These are phyloP conservation scores for Leucoraja ocellata DNA, from an alignment of 2,797 vertebrate genomes.

Conservation along the genomic window DNA sequence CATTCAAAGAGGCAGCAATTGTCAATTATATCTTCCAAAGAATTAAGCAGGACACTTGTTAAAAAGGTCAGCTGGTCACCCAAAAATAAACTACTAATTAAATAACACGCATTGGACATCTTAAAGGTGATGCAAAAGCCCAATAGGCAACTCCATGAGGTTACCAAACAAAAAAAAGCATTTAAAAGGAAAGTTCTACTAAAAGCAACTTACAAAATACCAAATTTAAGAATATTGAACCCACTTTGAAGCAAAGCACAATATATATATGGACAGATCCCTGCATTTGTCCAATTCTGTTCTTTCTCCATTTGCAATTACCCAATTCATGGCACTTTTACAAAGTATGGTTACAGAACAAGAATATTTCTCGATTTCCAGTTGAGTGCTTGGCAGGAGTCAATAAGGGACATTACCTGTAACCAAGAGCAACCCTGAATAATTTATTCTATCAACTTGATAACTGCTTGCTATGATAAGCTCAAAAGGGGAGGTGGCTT, in stretches of 20 bases:
- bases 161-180: not conserved
- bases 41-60: constrained; percentile 40
- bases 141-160: not conserved
- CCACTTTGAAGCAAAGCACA: not conserved
- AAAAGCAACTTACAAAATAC: not conserved
- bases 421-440: too few relatives aligned
- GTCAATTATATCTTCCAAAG: constrained; percentile 42
- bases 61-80: constrained; percentile 44
- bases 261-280: too few relatives aligned
- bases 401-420: too few relatives aligned
- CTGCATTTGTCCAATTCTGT: too few relatives aligned
- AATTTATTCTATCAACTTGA: too few relatives aligned
- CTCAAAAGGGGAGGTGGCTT: too few relatives aligned
- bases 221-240: not conserved
- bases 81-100: constrained; percentile 49
- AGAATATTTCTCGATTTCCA: too few relatives aligned
- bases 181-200: not conserved
- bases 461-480: too few relatives aligned
- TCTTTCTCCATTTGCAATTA: too few relatives aligned
- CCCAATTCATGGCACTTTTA: too few relatives aligned
- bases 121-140: constrained; percentile 41
- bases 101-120: constrained; percentile 40
- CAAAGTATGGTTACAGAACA: too few relatives aligned
- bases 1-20: constrained; percentile 40
- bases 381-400: too few relatives aligned